These are phyloP conservation scores for Leptestheria dahalacensis DNA, from an alignment of 1,140 invertebrate genomes.

Conservation along the genomic window DNA sequence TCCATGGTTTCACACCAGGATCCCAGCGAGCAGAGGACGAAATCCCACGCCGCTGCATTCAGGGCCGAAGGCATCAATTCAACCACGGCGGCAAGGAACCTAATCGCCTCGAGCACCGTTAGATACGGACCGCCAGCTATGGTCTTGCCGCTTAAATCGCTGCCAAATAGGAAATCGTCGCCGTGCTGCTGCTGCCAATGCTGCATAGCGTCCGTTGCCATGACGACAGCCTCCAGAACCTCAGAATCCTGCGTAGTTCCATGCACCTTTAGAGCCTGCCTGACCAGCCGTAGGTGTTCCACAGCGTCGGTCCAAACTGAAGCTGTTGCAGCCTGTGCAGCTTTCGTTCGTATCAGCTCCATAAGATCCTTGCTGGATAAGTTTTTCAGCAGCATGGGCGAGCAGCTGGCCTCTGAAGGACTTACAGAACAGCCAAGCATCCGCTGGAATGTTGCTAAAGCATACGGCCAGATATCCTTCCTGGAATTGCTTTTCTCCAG, in stretches of 20 bases:
- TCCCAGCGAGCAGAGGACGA: slow-evolving; percentile 11
- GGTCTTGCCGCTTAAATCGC: not conserved
- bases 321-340: not conserved
- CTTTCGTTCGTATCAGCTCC: not conserved
- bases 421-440: not conserved
- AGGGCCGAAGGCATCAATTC: not conserved
- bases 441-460: not conserved
- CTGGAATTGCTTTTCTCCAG: not conserved
- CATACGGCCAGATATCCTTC: not conserved
- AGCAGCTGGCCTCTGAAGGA: not conserved
- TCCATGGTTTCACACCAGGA: slow-evolving; percentile 12
- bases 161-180: slow-evolving; percentile 1
- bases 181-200: slow-evolving; percentile 4
- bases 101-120: not conserved
- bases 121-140: not conserved
- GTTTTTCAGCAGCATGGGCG: not conserved
- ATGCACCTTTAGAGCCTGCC: not conserved
- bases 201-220: not conserved
- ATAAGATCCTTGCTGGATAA: not conserved
- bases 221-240: not conserved
- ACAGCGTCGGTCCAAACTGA: not conserved
- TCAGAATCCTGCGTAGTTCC: not conserved
- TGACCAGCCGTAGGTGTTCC: not conserved
- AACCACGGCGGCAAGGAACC: slow-evolving; percentile 4
- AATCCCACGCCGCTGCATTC: slow-evolving; percentile 3